Evolutionary conservation across 2,888 invertebrate genomes (phyloP).

Genomic region (Scaptomyza caliginosa): DNA sequence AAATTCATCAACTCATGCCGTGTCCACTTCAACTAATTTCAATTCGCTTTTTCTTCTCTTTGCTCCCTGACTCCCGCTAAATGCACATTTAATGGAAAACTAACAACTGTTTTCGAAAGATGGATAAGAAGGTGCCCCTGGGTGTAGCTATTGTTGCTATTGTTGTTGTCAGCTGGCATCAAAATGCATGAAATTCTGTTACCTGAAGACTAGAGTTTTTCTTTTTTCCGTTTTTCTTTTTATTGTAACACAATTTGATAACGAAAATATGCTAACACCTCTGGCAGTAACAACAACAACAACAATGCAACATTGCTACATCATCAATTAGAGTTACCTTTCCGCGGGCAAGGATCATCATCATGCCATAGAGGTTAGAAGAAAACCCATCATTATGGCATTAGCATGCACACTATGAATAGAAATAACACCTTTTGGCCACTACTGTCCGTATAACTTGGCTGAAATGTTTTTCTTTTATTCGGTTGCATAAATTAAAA

Average conservation of each 20-base stretch:
- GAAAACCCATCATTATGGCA: slow-evolving; percentile 66
- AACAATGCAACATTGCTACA: slow-evolving; percentile 56
- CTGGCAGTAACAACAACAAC: slow-evolving; percentile 48
- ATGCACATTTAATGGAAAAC: slow-evolving; percentile 75
- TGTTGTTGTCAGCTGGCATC: slow-evolving; percentile 61
- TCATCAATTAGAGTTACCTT: slow-evolving; percentile 79
- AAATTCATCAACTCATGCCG: slow-evolving; percentile 69
- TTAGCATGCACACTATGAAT: slow-evolving; percentile 45
- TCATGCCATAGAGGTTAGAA: slow-evolving; percentile 16
- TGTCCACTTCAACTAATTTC: slow-evolving; percentile 74
- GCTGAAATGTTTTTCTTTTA: slow-evolving; percentile 33
- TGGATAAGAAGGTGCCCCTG: slow-evolving; percentile 29
- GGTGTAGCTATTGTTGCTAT: slow-evolving; percentile 28
- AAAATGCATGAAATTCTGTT: slow-evolving; percentile 24
- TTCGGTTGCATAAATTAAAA: slow-evolving; percentile 71
- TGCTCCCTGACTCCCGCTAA: slow-evolving; percentile 51
- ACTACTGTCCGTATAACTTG: slow-evolving; percentile 56
- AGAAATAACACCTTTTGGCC: slow-evolving; percentile 60
- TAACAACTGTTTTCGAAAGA: slow-evolving; percentile 65
- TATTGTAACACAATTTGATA: slow-evolving; percentile 74
- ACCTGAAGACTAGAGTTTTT: slow-evolving; percentile 51
- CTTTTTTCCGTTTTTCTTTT: background rate
- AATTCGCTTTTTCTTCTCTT: slow-evolving; percentile 3
- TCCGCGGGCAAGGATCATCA: slow-evolving; percentile 70
- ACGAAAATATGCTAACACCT: slow-evolving; percentile 78